Percentiles rank a stretch among this genome's conserved stretches.
Evolutionary conservation across 2,797 vertebrate genomes (phyloP).

Genomic region (Pseudochirops corinnae): DNA sequence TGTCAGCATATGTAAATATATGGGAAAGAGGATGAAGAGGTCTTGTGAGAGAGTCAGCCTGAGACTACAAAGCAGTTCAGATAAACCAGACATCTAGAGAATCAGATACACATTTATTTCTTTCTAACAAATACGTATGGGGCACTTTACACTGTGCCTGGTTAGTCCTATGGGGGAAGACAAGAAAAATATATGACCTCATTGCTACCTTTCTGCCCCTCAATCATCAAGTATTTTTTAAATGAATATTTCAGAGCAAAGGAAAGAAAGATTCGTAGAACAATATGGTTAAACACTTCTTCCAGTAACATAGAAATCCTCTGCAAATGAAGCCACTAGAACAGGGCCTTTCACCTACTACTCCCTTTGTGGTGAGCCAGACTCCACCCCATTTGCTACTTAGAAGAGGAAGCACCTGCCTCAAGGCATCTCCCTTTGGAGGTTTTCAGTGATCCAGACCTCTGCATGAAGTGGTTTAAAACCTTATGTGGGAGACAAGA

Average conservation of each 20-base stretch:
- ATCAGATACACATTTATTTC: neutral
- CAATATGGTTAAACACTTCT: neutral
- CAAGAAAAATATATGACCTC: neutral
- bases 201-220: neutral
- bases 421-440: neutral
- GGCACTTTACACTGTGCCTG: neutral
- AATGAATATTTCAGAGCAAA: neutral
- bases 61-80: neutral
- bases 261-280: neutral
- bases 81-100: neutral
- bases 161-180: too few relatives aligned
- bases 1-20: conserved; percentile 6
- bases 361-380: neutral
- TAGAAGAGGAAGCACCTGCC: neutral
- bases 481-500: neutral
- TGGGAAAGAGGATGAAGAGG: neutral
- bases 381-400: neutral
- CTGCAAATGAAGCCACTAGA: neutral
- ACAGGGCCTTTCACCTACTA: neutral
- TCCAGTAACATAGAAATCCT: neutral
- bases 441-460: neutral
- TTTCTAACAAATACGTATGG: neutral
- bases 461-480: neutral
- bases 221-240: neutral
- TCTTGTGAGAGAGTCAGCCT: neutral